These are phyloP conservation scores for Microctenopoma steveboyesi DNA, from an alignment of 2,797 vertebrate genomes.

Conservation along the genomic window DNA sequence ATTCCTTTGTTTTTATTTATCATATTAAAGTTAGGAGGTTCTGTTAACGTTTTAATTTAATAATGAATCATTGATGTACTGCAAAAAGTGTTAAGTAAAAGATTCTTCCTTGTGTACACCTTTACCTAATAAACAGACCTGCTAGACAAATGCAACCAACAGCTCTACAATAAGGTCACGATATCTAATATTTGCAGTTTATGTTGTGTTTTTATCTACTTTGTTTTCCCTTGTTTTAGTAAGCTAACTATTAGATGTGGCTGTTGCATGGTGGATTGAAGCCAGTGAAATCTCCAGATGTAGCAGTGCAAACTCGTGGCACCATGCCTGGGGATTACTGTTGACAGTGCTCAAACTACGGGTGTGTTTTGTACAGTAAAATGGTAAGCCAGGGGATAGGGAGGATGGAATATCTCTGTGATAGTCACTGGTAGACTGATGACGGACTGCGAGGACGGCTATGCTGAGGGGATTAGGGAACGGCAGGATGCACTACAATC, in stretches of 20 bases:
- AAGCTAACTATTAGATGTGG: constrained; percentile 1
- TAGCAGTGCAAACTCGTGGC: constrained; percentile 39
- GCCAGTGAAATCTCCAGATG: constrained; percentile 50
- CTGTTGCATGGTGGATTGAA: constrained; percentile 23
- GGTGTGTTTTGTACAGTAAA: constrained; percentile 47
- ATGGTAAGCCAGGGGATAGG: constrained; percentile 46
- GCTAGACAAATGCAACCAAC: background rate
- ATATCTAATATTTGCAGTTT: background rate
- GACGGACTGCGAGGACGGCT: constrained; percentile 51
- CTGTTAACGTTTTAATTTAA: background rate
- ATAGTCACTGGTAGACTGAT: constrained; percentile 66
- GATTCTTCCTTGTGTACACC: background rate
- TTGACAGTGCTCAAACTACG: constrained; percentile 33
- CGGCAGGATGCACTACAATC: constrained; percentile 47
- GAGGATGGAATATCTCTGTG: constrained; percentile 38
- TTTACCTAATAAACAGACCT: background rate
- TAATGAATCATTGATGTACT: background rate
- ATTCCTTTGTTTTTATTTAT: background rate
- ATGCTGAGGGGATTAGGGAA: constrained; percentile 71
- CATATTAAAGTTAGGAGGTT: too few relatives aligned
- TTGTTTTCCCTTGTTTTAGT: background rate
- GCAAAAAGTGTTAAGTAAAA: background rate
- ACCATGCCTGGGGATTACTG: constrained; percentile 53
- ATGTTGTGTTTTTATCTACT: background rate
- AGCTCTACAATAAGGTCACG: background rate